Evolutionary conservation across 2,797 vertebrate species (phyloP), one percentile per base, ranked within the genome.

Genomic region (Scyliorhinus canicula): DNA sequence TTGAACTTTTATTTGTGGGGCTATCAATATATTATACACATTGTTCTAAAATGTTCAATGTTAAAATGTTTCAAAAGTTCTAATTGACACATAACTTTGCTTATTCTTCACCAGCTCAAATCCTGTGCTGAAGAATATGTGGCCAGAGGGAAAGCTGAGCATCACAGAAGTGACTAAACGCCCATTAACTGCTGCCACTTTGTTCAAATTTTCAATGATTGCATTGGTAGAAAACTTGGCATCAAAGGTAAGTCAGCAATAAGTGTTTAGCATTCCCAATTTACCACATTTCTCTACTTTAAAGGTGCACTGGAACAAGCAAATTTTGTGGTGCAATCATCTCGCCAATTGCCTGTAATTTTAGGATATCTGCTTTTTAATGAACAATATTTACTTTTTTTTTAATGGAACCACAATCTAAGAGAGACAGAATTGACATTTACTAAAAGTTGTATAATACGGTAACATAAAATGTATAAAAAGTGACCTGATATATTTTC

Each of bases 181-280:
- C 0, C 99, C 99, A 1, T 97, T 99, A 95, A 99, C 99, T 0
- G 99, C 99, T 0, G 99, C 98, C 57, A 97, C 99, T 0, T 98
- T 99, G 95, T 99, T 99, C 96, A 99, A 99, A 96, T 99, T 98
- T 97, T 99, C 99, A 95, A 99, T 99, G 99, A 99, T 99, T 96
- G 98, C 98, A 4, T 95, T 99, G 96, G 99, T 99, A 96, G 99
- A 99, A 96, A 99, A 99, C 96, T 97, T 99, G 95, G 97, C 98
- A 63, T 98, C 97, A 63, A 99, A 99, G 98, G 99, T 99, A 97
- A 96, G 95, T 28, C 8, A 8, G 8, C 26, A 12, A 31, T 82
- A 57, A 84, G 24, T 16, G 55, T 21, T 79, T 82, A 57, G 40
- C 52, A 31, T 63, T 40, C 60, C 1, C 55, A 40, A 28, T 35